Percentiles rank a stretch among this genome's conserved stretches.
Evolutionary conservation across 1,140 invertebrate species (phyloP).

Genomic region (Formica exsecta): DNA sequence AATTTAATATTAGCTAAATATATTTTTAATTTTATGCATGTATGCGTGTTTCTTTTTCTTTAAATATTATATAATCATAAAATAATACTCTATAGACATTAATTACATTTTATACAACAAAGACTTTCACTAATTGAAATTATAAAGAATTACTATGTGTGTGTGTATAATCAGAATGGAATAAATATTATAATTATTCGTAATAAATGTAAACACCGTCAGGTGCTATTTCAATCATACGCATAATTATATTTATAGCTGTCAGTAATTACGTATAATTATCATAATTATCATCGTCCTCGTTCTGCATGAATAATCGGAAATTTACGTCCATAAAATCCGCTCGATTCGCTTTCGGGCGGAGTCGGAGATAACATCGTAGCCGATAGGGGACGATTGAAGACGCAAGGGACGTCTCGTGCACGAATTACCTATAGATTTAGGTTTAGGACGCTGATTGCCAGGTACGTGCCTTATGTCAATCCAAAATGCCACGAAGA

Average conservation of each 20-base stretch:
- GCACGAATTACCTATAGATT: slow-evolving; percentile 43
- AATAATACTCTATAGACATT: neutral
- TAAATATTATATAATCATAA: slow-evolving; percentile 1
- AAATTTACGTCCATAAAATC: neutral
- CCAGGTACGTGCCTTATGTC: slow-evolving; percentile 15
- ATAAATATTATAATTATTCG: neutral
- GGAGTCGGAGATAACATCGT: slow-evolving; percentile 12
- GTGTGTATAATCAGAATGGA: neutral
- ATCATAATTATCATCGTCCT: neutral
- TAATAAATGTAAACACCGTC: slow-evolving; percentile 16
- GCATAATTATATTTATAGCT: neutral
- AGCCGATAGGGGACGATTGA: neutral
- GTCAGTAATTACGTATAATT: neutral
- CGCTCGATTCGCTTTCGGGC: neutral
- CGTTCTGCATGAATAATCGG: neutral
- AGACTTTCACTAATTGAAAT: neutral
- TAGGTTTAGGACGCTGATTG: slow-evolving; percentile 30
- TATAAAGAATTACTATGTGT: slow-evolving; percentile 5
- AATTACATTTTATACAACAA: neutral
- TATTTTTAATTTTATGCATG: neutral
- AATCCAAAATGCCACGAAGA: neutral
- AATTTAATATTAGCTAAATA: neutral
- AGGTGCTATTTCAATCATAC: neutral
- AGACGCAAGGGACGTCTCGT: slow-evolving; percentile 19
- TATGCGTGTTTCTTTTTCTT: neutral